phyloP scores from a whole-genome alignment of 92 coral and sea anemone genomes.

The Porites lobata region DNA sequence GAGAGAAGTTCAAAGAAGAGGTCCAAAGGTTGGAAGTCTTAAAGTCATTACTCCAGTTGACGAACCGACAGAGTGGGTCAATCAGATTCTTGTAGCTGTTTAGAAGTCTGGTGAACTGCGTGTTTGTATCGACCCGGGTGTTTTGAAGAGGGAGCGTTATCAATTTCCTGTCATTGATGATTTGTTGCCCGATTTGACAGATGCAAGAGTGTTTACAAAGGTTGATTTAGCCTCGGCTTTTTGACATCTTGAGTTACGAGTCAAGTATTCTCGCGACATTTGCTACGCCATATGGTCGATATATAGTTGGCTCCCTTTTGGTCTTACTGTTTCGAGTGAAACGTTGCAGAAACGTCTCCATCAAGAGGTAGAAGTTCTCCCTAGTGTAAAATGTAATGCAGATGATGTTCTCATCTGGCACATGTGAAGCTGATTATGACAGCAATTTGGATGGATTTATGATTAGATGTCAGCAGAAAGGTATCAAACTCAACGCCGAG shows the following conservation, averaged over 20 bases:
- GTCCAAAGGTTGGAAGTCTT: neutral
- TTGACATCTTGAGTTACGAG: slow-evolving; percentile 16
- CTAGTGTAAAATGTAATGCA: slow-evolving; percentile 41
- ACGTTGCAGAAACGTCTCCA: slow-evolving; percentile 28
- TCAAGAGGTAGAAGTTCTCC: slow-evolving; percentile 43
- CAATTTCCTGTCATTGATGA: slow-evolving; percentile 33
- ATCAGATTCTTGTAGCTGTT: slow-evolving; percentile 46
- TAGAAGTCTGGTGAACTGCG: slow-evolving; percentile 42
- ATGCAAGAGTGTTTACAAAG: slow-evolving; percentile 49
- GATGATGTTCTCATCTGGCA: slow-evolving; percentile 29
- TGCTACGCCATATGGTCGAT: too few species aligned
- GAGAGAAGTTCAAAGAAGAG: too few species aligned
- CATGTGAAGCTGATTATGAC: slow-evolving; percentile 31
- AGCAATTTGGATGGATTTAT: slow-evolving; percentile 28
- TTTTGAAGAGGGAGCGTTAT: slow-evolving; percentile 17
- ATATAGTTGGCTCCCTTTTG: too few species aligned
- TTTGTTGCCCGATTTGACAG: slow-evolving; percentile 31
- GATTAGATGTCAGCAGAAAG: slow-evolving; percentile 30
- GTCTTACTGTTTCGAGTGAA: too few species aligned
- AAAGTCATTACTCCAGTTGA: slow-evolving; percentile 20
- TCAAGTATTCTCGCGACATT: neutral
- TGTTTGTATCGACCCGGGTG: slow-evolving; percentile 23
- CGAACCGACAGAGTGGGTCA: slow-evolving; percentile 4
- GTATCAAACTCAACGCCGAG: slow-evolving; percentile 31
- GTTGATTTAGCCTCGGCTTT: slow-evolving; percentile 39